phyloP scores from a whole-genome alignment of 2,797 vertebrate genomes.

The Darevskia nairensis region DNA sequence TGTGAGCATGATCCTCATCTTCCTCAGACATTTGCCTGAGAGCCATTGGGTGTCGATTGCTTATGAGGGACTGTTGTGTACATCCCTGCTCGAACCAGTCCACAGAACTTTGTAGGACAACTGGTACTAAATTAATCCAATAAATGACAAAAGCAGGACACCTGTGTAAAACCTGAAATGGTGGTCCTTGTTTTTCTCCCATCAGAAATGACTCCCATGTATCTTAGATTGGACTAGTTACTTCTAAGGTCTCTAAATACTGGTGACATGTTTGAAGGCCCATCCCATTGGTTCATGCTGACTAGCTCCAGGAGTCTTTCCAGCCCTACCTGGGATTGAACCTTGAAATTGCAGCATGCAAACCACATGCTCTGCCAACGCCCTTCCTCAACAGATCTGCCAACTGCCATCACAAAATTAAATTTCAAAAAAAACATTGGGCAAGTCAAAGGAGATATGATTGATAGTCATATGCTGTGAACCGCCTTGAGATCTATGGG shows the following conservation, averaged over 20 bases:
- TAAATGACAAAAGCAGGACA: not conserved
- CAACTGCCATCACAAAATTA: too few relatives aligned
- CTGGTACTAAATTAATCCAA: not conserved
- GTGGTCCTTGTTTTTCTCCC: not conserved
- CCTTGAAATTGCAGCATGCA: too few relatives aligned
- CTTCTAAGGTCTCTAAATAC: not conserved
- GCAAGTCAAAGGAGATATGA: too few relatives aligned
- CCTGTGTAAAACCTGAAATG: not conserved
- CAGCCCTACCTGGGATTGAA: too few relatives aligned
- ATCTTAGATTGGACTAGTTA: not conserved
- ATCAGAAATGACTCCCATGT: not conserved
- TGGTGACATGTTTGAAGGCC: not conserved
- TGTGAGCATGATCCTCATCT: too few relatives aligned
- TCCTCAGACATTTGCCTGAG: not conserved
- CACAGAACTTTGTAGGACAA: not conserved
- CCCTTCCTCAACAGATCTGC: too few relatives aligned
- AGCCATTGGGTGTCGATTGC: not conserved
- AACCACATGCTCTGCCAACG: too few relatives aligned
- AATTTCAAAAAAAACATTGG: too few relatives aligned
- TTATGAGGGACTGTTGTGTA: not conserved
- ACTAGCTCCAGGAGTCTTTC: too few relatives aligned
- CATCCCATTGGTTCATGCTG: too few relatives aligned
- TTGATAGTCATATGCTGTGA: too few relatives aligned
- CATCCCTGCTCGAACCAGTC: not conserved
- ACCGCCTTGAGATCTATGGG: too few relatives aligned